Base-by-base conservation (phyloP, 2,113 vertebrate species). In the Oreocharis arfaki region DNA sequence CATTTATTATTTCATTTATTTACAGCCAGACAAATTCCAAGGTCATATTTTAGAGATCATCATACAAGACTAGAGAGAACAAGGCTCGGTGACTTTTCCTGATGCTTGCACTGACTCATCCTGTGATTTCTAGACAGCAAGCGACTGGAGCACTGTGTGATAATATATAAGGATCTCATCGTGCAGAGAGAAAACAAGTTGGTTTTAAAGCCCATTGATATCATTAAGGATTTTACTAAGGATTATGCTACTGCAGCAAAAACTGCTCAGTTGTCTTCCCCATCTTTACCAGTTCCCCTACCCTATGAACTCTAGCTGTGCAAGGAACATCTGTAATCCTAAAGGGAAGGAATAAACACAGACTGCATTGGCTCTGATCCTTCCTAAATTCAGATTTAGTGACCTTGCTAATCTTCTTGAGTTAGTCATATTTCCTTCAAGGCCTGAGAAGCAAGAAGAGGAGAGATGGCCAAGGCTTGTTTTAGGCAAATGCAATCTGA, bases 221-320 rank as follows among this genome's bases (percentile, higher is more conserved):
- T 71, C 21, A 93, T 84, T 87, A 91, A 83, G 75, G 74, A 79
- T 82, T 92, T 91, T 68, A 37, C 61, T 23, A 39, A 63, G 70
- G 67, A 91, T 94, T 95, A 89, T 79, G 23, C 28, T 73, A 76
- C 53, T 87, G 63, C 53, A 83, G 57, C 53, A 87, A 73, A 94
- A 87, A 87, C 42, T 93, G 32, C 67, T 87, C 93, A 49, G 22
- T 82, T 84, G 1, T 79, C 70, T 82, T 68, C 81, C 37, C 47
- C n/a, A 61, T 69, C 60, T 68, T 82, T 84, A 81, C 76, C 87
- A 65, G 60, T 37, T 96, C 18, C 22, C 12, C 30, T 42, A 13
- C 76, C 53, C 86, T 92, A 23, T 68, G 87, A 95, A 81, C 56
- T 75, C 44, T 28, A 78, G 60, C 78, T 89, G 87, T 15, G 8